Evolutionary conservation across 2,888 invertebrate genomes (phyloP).

Genomic region (Epiblema foenella): DNA sequence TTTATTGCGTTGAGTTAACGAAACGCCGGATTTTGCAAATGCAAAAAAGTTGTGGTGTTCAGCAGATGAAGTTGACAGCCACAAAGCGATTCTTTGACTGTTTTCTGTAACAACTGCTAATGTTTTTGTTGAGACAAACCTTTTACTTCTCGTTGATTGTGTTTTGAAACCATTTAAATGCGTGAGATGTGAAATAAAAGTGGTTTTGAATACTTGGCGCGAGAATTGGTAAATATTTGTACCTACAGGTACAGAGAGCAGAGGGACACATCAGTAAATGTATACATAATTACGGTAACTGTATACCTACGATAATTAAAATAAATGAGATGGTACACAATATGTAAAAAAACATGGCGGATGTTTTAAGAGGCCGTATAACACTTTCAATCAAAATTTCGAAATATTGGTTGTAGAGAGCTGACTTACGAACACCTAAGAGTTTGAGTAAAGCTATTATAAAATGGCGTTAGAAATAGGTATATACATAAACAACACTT

Average conservation of each 20-base stretch:
- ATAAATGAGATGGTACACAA: no score
- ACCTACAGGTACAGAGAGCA: neutral
- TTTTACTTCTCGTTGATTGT: constrained; percentile 67
- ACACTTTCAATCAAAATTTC: no score
- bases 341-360: no score
- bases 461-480: no score
- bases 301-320: no score
- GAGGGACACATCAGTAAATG: no score
- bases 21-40: neutral
- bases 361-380: no score
- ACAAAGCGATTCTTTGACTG: constrained; percentile 54
- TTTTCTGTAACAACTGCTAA: constrained; percentile 59
- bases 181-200: constrained; percentile 19
- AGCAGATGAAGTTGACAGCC: constrained; percentile 43
- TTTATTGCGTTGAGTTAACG: constrained; percentile 16
- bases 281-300: no score
- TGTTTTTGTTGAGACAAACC: constrained; percentile 52
- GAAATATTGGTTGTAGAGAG: no score
- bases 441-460: no score
- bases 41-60: constrained; percentile 23
- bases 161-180: constrained; percentile 64
- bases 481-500: no score
- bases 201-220: constrained; percentile 4
- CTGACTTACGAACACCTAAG: no score
- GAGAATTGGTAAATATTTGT: neutral